Conservation (phyloP, 2,888 invertebrate genomes). For the Emesis russula region DNA sequence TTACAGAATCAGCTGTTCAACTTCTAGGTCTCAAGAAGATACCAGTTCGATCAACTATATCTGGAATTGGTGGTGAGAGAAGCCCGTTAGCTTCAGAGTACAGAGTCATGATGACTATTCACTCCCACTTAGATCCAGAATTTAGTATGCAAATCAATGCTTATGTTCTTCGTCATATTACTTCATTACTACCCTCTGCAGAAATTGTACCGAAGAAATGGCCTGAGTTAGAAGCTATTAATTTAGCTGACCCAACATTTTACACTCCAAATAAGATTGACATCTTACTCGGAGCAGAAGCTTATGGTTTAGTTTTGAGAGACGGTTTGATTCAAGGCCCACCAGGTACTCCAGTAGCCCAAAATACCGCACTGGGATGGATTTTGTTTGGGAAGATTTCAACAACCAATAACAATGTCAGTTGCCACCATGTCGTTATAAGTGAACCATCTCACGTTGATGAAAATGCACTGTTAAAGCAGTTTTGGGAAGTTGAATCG, state of each 20-base stretch:
- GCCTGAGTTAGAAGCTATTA: background rate
- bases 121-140: background rate
- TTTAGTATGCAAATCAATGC: background rate
- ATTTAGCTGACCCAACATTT: constrained; percentile 13
- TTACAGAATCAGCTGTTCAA: no score
- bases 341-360: constrained; percentile 3
- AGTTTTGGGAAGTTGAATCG: constrained; percentile 26
- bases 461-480: constrained; percentile 10
- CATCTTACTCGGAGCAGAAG: constrained; percentile 10
- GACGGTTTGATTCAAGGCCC: constrained; percentile 21
- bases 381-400: constrained; percentile 10
- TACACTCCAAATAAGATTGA: constrained; percentile 11
- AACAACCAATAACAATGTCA: background rate
- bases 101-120: background rate
- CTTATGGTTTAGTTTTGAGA: constrained; percentile 1
- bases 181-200: background rate
- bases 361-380: constrained; percentile 21
- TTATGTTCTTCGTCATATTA: background rate
- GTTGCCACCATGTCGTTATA: background rate
- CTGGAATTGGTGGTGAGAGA: constrained; percentile 9
- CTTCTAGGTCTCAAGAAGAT: no score
- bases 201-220: constrained; percentile 3
- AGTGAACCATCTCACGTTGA: background rate
- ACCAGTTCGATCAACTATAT: background rate
- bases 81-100: background rate